Conservation (phyloP, 2,797 vertebrate genomes). For the Spheniscus humboldti region DNA sequence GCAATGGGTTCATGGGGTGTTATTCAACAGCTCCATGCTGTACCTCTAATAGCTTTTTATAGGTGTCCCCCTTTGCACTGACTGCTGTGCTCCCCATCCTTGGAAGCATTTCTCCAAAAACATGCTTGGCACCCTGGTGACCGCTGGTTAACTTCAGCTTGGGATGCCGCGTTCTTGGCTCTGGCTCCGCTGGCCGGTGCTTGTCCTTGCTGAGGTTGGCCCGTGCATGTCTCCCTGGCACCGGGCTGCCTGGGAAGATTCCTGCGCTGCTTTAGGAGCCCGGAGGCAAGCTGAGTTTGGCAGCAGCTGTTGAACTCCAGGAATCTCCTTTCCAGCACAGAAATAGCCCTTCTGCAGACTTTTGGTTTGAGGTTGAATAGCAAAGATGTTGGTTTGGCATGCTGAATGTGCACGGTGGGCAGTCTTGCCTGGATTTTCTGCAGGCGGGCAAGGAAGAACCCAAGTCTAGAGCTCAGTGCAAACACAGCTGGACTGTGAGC, state of each 20-base stretch:
- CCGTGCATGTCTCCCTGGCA: neutral
- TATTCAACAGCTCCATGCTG: neutral
- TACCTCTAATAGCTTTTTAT: neutral
- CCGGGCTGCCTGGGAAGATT: neutral
- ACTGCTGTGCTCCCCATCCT: neutral
- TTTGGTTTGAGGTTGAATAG: neutral
- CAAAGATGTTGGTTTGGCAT: neutral
- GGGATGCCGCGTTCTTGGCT: neutral
- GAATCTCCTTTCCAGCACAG: neutral
- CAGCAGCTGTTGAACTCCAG: neutral
- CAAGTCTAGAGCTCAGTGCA: neutral
- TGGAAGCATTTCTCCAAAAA: neutral
- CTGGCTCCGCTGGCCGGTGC: neutral
- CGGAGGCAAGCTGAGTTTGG: neutral
- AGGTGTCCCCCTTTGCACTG: neutral
- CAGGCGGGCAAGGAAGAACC: neutral
- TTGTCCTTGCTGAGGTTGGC: neutral
- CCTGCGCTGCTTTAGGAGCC: neutral
- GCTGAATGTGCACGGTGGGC: fast-evolving
- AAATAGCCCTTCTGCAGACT: neutral
- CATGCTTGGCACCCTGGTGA: neutral
- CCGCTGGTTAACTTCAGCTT: neutral
- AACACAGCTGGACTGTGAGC: neutral
- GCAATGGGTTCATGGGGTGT: fast-evolving
- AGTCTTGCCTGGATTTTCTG: neutral